Base-by-base conservation (phyloP, 2,113 vertebrate species). In the Malaclemys terrapin region DNA sequence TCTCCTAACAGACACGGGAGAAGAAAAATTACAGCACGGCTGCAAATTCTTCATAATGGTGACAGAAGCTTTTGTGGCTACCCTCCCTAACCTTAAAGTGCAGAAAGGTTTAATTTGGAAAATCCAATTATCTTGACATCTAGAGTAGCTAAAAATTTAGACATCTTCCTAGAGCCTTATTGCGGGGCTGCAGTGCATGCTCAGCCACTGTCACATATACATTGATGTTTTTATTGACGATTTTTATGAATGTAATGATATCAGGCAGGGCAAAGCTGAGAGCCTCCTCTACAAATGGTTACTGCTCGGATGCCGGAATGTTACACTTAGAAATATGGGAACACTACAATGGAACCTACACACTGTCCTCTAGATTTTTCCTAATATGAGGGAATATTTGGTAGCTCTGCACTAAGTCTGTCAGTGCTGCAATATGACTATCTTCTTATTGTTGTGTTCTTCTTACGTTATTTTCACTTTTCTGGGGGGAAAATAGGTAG, bases 51-150 rank as follows among this genome's bases (percentile, higher is more conserved):
- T 96, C 92, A 82, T 96, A 96, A 94, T 76, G 75, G 81, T 97
- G 97, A 94, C 96, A 95, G 94, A 76, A 96, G 93, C 85, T 96
- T 97, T 94, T 80, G 62, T 95, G 88, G 94, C 80, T 90, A 85
- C 85, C 87, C 83, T 96, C 84, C 96, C 96, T 91, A 96, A 97
- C 94, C 93, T 94, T 97, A 98, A 96, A 97, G 87, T 97, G 94
- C 93, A 96, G 94, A 96, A 97, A 96, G 88, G 65, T 90, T 97
- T 98, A 96, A 97, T 97, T 97, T 89, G 82, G 89, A 97, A 97
- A 95, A 97, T 96, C 94, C 91, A 93, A 94, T 98, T 97, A 98
- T 98, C 96, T 96, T 97, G 92, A 98, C 95, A 98, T 97, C 96
- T 97, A 95, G 91, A 98, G 95, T 97, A 97, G 95, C 88, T 84